A percentile compares a stretch with the other conserved stretches of the same genome.
These are phyloP conservation scores for Myxocyprinus asiaticus DNA, from an alignment of 2,113 vertebrate genomes.

Conservation along the genomic window DNA sequence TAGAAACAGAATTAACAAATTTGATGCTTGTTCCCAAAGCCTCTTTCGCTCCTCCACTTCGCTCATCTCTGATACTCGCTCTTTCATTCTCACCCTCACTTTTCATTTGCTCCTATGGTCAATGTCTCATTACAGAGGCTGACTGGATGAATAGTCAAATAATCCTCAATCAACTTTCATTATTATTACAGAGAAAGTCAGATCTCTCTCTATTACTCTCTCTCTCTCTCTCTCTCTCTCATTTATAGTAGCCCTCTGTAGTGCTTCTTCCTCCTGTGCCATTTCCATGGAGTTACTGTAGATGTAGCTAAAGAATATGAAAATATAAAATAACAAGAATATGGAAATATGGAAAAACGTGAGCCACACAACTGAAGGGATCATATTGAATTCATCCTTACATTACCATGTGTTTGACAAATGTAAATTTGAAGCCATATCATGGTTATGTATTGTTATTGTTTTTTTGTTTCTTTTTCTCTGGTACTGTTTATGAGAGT, in stretches of 20 bases:
- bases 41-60: slow-evolving; percentile 32
- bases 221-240: slow-evolving; percentile 43
- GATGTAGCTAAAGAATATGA: slow-evolving; percentile 5
- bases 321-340: not conserved
- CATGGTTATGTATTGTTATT: not conserved
- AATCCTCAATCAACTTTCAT: slow-evolving; percentile 34
- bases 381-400: not conserved
- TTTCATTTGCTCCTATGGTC: not conserved
- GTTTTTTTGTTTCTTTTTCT: not conserved
- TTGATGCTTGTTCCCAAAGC: slow-evolving; percentile 11
- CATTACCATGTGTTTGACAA: slow-evolving; percentile 7
- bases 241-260: not conserved
- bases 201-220: slow-evolving; percentile 1
- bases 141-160: slow-evolving; percentile 26
- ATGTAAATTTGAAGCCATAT: not conserved
- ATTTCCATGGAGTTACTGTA: slow-evolving; percentile 10
- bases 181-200: slow-evolving; percentile 15
- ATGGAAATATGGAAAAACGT: not conserved
- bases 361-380: not conserved
- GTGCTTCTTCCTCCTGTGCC: not conserved
- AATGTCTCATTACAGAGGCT: slow-evolving; percentile 12
- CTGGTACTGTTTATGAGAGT: not conserved
- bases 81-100: slow-evolving; percentile 3
- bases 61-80: not conserved
- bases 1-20: slow-evolving; percentile 34